phyloP scores from a whole-genome alignment of 2,888 invertebrate genomes.

The Salticus scenicus region DNA sequence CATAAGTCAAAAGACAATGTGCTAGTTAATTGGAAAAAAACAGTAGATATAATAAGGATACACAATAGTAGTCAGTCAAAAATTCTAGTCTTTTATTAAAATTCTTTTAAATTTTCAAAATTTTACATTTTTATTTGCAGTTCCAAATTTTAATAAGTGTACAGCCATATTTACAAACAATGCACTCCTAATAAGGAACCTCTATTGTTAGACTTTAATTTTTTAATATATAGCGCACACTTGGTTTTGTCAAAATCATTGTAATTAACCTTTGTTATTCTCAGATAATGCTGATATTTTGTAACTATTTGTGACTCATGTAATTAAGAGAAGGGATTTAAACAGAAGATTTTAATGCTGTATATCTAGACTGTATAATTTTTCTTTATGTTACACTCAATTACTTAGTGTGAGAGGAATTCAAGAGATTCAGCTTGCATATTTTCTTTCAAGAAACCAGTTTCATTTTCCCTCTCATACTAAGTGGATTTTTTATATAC shows the following conservation, averaged over 20 bases:
- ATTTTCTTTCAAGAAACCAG: slow-evolving; percentile 46
- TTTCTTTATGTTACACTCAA: slow-evolving; percentile 26
- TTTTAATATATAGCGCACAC: slow-evolving; percentile 35
- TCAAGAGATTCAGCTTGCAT: slow-evolving; percentile 43
- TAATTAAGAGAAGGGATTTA: slow-evolving; percentile 6
- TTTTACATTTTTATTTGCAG: slow-evolving; percentile 13
- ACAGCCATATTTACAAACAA: slow-evolving; percentile 48
- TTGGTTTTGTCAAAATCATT: slow-evolving; percentile 34
- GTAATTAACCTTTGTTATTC: slow-evolving; percentile 1
- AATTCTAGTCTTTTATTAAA: slow-evolving; percentile 49
- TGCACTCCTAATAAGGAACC: slow-evolving; percentile 35
- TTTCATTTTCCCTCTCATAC: slow-evolving; percentile 60
- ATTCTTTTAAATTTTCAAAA: slow-evolving; percentile 30
- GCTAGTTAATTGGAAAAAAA: slow-evolving; percentile 45
- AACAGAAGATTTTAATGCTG: slow-evolving; percentile 31
- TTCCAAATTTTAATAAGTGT: slow-evolving; percentile 57
- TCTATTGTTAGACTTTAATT: slow-evolving; percentile 33
- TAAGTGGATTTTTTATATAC: slow-evolving; percentile 63
- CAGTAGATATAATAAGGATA: slow-evolving; percentile 47
- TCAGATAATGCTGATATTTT: slow-evolving; percentile 5
- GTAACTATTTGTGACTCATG: slow-evolving; percentile 21
- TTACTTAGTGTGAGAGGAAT: slow-evolving; percentile 55
- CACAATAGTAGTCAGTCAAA: slow-evolving; percentile 49
- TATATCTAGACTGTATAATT: slow-evolving; percentile 36
- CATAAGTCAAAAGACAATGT: slow-evolving; percentile 40